Evolutionary conservation across 2,888 invertebrate species (phyloP).

Genomic region (Hydroisotoma schaefferi): DNA sequence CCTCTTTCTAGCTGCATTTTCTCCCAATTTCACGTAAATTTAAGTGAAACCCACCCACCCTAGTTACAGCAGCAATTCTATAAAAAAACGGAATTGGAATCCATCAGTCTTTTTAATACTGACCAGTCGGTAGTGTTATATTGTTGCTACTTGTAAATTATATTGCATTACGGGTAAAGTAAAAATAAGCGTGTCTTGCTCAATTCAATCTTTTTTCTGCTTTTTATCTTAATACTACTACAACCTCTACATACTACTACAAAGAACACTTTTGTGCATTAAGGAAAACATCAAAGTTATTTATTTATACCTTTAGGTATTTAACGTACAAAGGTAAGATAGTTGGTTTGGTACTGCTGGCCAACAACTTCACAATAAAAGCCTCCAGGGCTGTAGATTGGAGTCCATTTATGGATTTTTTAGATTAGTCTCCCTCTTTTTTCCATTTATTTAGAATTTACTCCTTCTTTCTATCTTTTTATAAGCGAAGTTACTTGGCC

Average conservation of each 20-base stretch:
- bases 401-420: conserved; percentile 15
- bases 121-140: no score
- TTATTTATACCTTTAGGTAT: background rate
- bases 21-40: no score
- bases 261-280: background rate
- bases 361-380: conserved; percentile 5
- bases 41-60: no score
- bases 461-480: background rate
- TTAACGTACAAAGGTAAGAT: conserved; percentile 8
- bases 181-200: no score
- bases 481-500: background rate
- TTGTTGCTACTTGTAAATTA: no score
- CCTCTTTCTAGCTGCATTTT: no score
- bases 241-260: background rate
- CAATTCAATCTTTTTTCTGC: no score
- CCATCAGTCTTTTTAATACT: no score
- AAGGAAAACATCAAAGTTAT: background rate
- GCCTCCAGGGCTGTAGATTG: conserved; percentile 10
- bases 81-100: no score
- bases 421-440: background rate
- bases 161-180: no score
- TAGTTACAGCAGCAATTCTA: no score
- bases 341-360: background rate
- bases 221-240: no score
- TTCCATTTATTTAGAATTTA: background rate